Conservation (phyloP, 2,113 vertebrate species). For the Aleadryas rufinucha region DNA sequence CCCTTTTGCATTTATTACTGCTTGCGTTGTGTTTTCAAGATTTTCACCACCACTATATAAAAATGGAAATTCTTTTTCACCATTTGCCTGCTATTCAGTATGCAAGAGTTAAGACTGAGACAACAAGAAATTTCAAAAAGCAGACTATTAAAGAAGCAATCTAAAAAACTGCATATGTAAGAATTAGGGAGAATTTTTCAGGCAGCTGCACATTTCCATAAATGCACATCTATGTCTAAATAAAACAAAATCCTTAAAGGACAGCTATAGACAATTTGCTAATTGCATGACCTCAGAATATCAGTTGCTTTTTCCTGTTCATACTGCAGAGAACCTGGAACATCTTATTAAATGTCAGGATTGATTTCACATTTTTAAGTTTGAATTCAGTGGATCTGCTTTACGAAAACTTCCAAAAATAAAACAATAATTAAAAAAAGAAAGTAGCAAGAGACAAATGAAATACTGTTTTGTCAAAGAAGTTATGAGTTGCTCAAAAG, state of each 20-base stretch:
- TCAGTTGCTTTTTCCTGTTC: background rate
- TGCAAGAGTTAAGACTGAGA: background rate
- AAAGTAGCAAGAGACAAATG: background rate
- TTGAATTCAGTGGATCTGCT: background rate
- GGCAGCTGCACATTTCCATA: background rate
- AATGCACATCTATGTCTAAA: background rate
- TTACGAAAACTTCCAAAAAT: background rate
- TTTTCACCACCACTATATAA: background rate
- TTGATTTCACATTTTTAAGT: background rate
- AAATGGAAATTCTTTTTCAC: background rate
- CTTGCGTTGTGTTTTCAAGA: background rate
- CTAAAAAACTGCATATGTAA: background rate
- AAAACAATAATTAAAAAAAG: background rate
- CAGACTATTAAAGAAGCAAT: background rate
- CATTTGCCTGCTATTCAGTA: background rate
- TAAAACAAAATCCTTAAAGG: background rate
- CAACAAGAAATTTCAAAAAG: background rate
- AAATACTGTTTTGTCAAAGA: background rate
- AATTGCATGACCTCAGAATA: background rate
- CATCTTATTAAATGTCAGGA: background rate
- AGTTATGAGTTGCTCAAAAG: background rate
- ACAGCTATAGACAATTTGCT: background rate
- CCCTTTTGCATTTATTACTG: background rate
- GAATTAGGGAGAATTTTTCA: background rate
- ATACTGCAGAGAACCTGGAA: background rate